Evolutionary conservation across 2,797 vertebrate species (phyloP).

Genomic region (Pteropus rufus): DNA sequence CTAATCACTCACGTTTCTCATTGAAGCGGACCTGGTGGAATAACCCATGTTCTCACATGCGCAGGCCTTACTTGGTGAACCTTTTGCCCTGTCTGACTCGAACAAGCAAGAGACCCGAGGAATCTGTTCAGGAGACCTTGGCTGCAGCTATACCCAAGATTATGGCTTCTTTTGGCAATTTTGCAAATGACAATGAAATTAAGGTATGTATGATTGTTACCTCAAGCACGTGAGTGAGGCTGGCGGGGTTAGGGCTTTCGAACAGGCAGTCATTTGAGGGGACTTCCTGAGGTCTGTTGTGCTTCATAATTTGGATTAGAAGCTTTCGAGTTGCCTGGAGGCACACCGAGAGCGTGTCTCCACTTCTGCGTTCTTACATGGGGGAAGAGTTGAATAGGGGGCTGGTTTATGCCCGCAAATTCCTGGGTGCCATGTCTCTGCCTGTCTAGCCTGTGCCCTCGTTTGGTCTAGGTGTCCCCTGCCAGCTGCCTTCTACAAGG

Average conservation of each 20-base stretch:
- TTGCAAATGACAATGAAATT: constrained; percentile 96
- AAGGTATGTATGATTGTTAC: constrained; percentile 93
- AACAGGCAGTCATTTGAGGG: not conserved
- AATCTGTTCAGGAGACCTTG: constrained; percentile 95
- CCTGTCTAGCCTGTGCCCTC: not conserved
- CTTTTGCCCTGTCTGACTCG: constrained; percentile 94
- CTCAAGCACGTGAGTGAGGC: not conserved
- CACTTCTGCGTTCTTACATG: not conserved
- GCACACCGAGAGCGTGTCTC: not conserved
- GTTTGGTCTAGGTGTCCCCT: accelerated
- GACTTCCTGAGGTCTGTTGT: not conserved
- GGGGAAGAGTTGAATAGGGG: not conserved
- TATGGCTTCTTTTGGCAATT: constrained; percentile 94
- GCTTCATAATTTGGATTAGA: not conserved
- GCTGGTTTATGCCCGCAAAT: not conserved
- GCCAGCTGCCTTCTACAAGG: not conserved
- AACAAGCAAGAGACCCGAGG: constrained; percentile 94
- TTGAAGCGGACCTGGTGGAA: not conserved
- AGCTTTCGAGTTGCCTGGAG: not conserved
- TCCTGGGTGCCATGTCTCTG: accelerated
- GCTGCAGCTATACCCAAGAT: constrained; percentile 95
- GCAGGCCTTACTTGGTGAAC: constrained; percentile 96
- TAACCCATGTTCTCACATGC: not conserved
- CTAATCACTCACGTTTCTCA: not conserved
- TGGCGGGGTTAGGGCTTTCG: not conserved